Evolutionary conservation across 2,113 vertebrate genomes (phyloP).

Genomic region (Dolichallabes microphthalmus): DNA sequence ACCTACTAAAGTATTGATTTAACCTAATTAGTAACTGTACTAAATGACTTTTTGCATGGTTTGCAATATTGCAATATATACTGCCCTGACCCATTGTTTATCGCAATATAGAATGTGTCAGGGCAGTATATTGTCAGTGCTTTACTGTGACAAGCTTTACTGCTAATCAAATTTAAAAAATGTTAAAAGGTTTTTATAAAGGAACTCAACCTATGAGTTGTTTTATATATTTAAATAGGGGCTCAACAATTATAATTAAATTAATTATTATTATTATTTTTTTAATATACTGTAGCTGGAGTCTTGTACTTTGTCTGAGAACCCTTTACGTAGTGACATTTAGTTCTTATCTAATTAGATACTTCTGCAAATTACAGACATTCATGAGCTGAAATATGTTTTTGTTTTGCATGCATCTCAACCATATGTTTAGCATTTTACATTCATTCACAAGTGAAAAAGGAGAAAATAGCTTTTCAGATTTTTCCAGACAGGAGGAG

Average conservation of each 20-base stretch:
- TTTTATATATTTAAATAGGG: background rate
- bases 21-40: background rate
- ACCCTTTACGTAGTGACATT: background rate
- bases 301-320: background rate
- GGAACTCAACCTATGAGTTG: background rate
- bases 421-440: background rate
- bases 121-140: background rate
- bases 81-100: too few species aligned
- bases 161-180: background rate
- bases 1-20: background rate
- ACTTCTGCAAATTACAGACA: background rate
- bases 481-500: background rate
- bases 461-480: background rate
- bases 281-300: too few species aligned
- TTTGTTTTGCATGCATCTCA: background rate
- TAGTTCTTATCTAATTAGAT: background rate
- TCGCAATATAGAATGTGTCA: background rate
- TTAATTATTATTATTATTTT: background rate
- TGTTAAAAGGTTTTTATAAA: background rate
- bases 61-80: background rate
- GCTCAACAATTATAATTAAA: background rate
- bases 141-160: background rate
- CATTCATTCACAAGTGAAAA: background rate
- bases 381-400: background rate
- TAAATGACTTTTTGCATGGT: background rate